A percentile compares a stretch with the other conserved stretches of the same genome.
These are phyloP conservation scores for Rutilus rutilus DNA, from an alignment of 2,113 vertebrate genomes.

Conservation along the genomic window DNA sequence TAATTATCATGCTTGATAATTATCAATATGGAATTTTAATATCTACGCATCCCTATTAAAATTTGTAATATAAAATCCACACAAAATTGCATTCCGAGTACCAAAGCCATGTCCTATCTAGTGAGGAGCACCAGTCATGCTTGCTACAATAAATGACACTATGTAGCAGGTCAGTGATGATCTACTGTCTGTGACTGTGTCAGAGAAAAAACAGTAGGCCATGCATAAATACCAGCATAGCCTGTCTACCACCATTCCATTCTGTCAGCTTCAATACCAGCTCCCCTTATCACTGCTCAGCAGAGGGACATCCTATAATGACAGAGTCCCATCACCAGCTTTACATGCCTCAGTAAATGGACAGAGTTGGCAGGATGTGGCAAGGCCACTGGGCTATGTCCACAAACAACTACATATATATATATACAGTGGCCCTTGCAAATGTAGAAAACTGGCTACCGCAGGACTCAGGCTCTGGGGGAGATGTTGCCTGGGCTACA, in stretches of 20 bases:
- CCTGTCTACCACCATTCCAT: slow-evolving; percentile 25
- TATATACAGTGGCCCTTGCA: slow-evolving; percentile 28
- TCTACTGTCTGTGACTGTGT: slow-evolving; percentile 22
- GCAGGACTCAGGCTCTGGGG: slow-evolving; percentile 40
- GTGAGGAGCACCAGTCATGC: not conserved
- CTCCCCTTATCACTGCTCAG: slow-evolving; percentile 40
- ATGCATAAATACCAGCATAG: slow-evolving; percentile 14
- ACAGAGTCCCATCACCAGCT: slow-evolving; percentile 36
- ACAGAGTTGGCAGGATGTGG: slow-evolving; percentile 40
- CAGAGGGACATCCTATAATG: slow-evolving; percentile 41
- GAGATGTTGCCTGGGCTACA: slow-evolving; percentile 62
- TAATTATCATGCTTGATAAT: too few relatives aligned
- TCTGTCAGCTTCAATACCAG: slow-evolving; percentile 37
- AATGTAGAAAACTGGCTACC: slow-evolving; percentile 6
- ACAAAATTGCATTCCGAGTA: not conserved
- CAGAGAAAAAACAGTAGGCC: not conserved
- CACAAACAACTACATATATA: slow-evolving; percentile 34
- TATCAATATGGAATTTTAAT: not conserved
- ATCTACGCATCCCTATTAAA: not conserved
- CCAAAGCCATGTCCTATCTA: not conserved
- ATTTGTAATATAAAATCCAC: not conserved
- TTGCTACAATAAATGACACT: not conserved
- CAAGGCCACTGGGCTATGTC: slow-evolving; percentile 29
- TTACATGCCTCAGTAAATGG: slow-evolving; percentile 49
- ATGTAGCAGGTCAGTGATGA: slow-evolving; percentile 12